These are phyloP conservation scores for Notocelia uddmanniana DNA, from an alignment of 2,888 invertebrate genomes.

Conservation along the genomic window DNA sequence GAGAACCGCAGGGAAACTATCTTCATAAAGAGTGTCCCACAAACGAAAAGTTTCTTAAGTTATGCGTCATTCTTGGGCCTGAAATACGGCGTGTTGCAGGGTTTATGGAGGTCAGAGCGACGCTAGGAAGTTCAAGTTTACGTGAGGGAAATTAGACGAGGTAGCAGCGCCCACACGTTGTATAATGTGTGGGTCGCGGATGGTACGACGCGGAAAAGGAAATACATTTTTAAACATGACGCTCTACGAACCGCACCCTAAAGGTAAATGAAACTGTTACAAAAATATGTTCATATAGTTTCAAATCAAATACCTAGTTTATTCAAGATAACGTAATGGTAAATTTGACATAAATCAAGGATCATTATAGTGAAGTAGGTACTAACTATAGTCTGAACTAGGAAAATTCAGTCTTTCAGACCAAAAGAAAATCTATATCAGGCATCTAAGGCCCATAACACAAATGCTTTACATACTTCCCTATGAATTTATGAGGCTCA, in stretches of 20 bases:
- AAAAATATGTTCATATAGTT: no score
- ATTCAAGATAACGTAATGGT: no score
- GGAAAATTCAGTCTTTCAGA: no score
- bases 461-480: no score
- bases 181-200: not conserved
- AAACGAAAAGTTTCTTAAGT: slow-evolving; percentile 24
- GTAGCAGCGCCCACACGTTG: not conserved
- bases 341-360: no score
- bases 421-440: no score
- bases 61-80: slow-evolving; percentile 11
- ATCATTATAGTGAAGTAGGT: no score
- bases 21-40: slow-evolving; percentile 22
- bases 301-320: no score
- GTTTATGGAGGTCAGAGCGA: slow-evolving; percentile 32
- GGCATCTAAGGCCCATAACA: no score
- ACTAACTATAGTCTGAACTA: no score
- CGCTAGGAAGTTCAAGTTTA: slow-evolving; percentile 28
- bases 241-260: not conserved
- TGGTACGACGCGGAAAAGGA: not conserved
- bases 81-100: slow-evolving; percentile 10
- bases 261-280: no score
- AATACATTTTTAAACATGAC: not conserved
- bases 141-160: slow-evolving; percentile 17
- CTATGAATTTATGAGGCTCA: no score
- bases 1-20: slow-evolving; percentile 23